Evolutionary conservation across 2,888 invertebrate genomes (phyloP), one percentile per base, ranked within the genome.

Genomic region (Apamea crenata): DNA sequence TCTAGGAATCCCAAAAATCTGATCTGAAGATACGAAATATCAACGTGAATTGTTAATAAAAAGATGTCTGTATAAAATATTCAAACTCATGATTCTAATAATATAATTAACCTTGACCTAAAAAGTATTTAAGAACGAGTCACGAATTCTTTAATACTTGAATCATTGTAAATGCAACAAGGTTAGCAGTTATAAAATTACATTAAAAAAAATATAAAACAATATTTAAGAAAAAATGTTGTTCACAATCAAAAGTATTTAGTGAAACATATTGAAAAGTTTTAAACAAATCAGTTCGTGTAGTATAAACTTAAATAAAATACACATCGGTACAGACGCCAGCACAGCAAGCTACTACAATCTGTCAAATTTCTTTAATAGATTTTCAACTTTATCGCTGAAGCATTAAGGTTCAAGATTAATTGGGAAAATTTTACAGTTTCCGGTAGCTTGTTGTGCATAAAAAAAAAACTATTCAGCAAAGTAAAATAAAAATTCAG

Each of bases 41-140:
- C 47, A 18, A 32, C 12, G 8, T n/a, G 12, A 59, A 36, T 63
- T 14, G 5, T 16, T 14, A 44, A 44, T 73, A 69, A 68, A 66
- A 70, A 78, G 21, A 53, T 66, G 8, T 47, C 2, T 56, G 36
- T 80, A 40, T 40, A 47, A 71, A 74, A 71, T 63, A 21, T 50
- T 80, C 16, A 47, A 12, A 72, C 3, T 36, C 7, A 61, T 65
- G 72, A n/a, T 72, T 77, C 47, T 77, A 63, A 70, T 74, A 67
- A 80, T 85, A 83, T 25, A 1, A 25, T 63, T 50, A 2, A 1
- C 74, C 82, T 74, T 83, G 63, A 68, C 82, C 82, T 68, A 16
- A 68, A 74, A 80, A 56, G 3, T 56, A 29, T 56, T 44, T 44
- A 16, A 83, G 53, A 81, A n/a, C 71, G 50, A 68, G n/a, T 68